Percentiles rank a stretch among this genome's conserved stretches.
phyloP scores from a whole-genome alignment of 2,113 vertebrate genomes.

The Sminthopsis crassicaudata region DNA sequence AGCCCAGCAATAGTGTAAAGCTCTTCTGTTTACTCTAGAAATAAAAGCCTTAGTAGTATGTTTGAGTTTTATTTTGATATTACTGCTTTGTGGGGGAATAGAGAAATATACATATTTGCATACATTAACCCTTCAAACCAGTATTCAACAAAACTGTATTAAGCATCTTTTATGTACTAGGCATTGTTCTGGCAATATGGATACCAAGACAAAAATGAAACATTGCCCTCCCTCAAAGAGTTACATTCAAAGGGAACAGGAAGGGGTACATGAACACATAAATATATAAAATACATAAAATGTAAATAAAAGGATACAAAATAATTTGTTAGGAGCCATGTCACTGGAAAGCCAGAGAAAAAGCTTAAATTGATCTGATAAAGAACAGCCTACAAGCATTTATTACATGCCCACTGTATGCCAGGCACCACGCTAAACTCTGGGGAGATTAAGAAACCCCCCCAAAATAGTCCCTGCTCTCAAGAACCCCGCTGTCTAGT shows the following conservation, averaged over 20 bases:
- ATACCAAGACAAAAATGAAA: accelerated
- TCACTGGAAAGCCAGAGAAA: not conserved
- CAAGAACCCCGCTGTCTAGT: not conserved
- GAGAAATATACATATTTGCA: not conserved
- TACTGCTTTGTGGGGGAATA: not conserved
- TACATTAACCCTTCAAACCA: not conserved
- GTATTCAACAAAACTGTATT: not conserved
- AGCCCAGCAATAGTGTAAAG: not conserved
- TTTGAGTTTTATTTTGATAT: not conserved
- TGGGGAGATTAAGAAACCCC: not conserved
- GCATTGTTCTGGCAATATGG: not conserved
- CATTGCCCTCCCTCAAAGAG: not conserved
- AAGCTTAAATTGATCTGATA: not conserved
- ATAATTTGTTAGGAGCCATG: not conserved
- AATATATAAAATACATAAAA: not conserved
- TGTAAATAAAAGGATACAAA: not conserved
- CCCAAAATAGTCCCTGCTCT: not conserved
- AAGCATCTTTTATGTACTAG: too few relatives aligned
- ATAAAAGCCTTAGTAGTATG: constrained; percentile 59
- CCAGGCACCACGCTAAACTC: not conserved
- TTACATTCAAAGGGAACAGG: not conserved
- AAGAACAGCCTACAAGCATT: not conserved
- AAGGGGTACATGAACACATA: not conserved
- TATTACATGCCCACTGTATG: not conserved
- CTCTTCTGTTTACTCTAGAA: constrained; percentile 16